A percentile compares a stretch with the other conserved stretches of the same genome.
Conservation (phyloP, 2,888 invertebrate species). For the Coleophora deauratella region DNA sequence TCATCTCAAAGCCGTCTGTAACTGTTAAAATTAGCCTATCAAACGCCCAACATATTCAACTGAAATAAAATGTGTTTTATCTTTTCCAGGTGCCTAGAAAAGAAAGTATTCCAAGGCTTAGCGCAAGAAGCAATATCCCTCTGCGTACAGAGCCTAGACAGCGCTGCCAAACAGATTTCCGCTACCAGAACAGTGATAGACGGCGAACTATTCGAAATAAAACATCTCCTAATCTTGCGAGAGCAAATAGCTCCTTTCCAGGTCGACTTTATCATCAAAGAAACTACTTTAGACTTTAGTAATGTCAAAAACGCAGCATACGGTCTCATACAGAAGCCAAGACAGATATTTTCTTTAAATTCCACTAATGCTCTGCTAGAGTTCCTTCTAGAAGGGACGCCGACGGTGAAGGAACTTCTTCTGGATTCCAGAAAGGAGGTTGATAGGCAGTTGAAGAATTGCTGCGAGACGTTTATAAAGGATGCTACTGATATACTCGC, state of each 20-base stretch:
- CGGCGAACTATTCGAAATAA: slow-evolving; percentile 97
- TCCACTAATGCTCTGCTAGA: slow-evolving; percentile 94
- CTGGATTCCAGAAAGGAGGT: slow-evolving; percentile 97
- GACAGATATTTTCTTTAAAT: slow-evolving; percentile 89
- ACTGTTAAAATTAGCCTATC: no score
- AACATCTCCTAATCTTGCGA: slow-evolving; percentile 95
- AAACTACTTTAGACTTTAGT: slow-evolving; percentile 94
- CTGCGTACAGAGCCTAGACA: slow-evolving; percentile 92
- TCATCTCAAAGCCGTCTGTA: no score
- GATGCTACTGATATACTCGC: slow-evolving; percentile 84
- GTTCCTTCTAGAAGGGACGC: slow-evolving; percentile 93
- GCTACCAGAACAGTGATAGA: slow-evolving; percentile 87
- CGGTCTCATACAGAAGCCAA: slow-evolving; percentile 82
- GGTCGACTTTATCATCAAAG: slow-evolving; percentile 93
- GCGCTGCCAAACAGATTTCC: slow-evolving; percentile 86
- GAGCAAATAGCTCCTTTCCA: slow-evolving; percentile 99
- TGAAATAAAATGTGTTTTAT: background rate
- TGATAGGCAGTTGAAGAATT: slow-evolving; percentile 90
- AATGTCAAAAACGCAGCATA: slow-evolving; percentile 91
- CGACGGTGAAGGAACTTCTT: slow-evolving; percentile 92
- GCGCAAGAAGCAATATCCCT: slow-evolving; percentile 96
- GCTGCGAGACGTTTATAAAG: slow-evolving; percentile 91
- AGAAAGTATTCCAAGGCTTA: slow-evolving; percentile 95
- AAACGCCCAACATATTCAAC: no score
- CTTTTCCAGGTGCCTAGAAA: slow-evolving; percentile 86